Evolutionary conservation across 2,113 vertebrate species (phyloP).

Genomic region (Chamaetylas fuelleborni): DNA sequence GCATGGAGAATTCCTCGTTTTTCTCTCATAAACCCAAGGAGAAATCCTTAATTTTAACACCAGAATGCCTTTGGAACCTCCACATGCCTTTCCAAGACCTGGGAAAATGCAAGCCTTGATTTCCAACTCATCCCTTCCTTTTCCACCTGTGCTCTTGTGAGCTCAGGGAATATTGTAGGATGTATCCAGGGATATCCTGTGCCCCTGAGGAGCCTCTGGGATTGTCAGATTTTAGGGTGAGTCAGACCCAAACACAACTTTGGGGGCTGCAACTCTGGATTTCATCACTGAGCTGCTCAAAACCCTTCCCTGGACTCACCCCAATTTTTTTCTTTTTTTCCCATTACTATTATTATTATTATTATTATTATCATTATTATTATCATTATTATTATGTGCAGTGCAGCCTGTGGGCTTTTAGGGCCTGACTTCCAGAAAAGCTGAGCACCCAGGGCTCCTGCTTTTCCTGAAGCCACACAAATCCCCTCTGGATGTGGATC

Average conservation of each 20-base stretch:
- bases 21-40: background rate
- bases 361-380: background rate
- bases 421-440: background rate
- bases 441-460: background rate
- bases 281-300: background rate
- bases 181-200: background rate
- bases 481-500: background rate
- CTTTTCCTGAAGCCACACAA: background rate
- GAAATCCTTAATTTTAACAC: background rate
- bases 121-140: background rate
- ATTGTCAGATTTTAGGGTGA: background rate
- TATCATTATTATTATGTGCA: background rate
- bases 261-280: background rate
- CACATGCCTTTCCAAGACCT: fast-evolving
- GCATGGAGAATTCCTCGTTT: background rate
- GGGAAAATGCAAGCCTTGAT: background rate
- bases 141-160: background rate
- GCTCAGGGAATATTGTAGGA: background rate
- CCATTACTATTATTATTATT: background rate
- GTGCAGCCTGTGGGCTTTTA: background rate
- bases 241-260: background rate
- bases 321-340: background rate
- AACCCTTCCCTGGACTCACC: background rate
- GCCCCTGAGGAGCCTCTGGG: background rate
- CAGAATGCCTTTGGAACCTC: background rate